phyloP scores from a whole-genome alignment of 2,797 vertebrate species.

The Podarcis siculus region DNA sequence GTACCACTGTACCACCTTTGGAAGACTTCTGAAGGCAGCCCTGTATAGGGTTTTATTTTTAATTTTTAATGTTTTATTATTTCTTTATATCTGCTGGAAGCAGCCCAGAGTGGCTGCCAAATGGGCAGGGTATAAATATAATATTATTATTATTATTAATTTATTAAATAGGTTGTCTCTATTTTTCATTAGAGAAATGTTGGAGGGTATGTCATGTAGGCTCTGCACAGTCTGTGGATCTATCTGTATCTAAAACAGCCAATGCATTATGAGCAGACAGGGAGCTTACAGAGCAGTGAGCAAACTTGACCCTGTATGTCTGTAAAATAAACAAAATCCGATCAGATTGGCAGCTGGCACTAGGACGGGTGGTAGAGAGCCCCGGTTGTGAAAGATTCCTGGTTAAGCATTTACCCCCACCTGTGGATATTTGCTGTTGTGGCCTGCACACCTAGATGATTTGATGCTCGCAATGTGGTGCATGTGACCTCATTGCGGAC shows the following conservation, averaged over 20 bases:
- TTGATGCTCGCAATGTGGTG: too few species aligned
- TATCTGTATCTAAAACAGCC: not conserved
- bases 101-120: too few species aligned
- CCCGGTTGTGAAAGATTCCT: not conserved
- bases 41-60: too few species aligned
- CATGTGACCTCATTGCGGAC: not conserved
- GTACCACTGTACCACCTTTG: too few species aligned
- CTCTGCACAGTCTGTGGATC: not conserved
- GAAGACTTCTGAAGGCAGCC: too few species aligned
- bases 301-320: not conserved
- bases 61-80: too few species aligned
- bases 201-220: not conserved
- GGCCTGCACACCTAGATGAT: not conserved
- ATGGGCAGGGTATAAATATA: too few species aligned
- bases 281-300: not conserved
- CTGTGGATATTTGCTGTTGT: not conserved
- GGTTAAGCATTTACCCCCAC: not conserved
- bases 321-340: not conserved
- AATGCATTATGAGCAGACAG: not conserved
- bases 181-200: too few species aligned
- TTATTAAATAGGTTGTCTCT: too few species aligned
- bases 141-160: too few species aligned
- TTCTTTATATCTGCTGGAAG: too few species aligned
- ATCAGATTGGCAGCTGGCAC: not conserved
- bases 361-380: not conserved